Evolutionary conservation across 2,797 vertebrate genomes (phyloP), one percentile per base, ranked within the genome.

Genomic region (Urophycis tenuis): DNA sequence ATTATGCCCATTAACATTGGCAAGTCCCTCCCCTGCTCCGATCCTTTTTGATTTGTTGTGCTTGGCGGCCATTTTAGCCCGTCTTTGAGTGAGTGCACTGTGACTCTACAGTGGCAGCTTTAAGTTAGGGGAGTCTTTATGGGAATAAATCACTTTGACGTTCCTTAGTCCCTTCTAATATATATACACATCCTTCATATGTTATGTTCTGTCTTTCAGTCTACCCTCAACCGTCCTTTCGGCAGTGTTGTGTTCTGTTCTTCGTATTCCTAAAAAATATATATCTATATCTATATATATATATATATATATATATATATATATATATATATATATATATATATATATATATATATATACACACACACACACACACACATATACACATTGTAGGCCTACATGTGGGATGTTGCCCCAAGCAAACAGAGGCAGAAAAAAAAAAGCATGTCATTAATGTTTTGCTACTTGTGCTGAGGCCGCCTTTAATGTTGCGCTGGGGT

Each of bases 111-210:
- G 64, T 69, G 71, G 73, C 73, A 29, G 10, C 64, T 71, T 73
- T 73, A 76, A 82, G 72, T 78, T 60, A 32, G 70, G 36, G 73
- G 77, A 80, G 34, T 81, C 70, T 53, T 67, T 72, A 74, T 79
- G 25, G 29, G 71, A 79, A 53, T 41, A 76, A 79, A 80, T 74
- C 29, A 30, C 30, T 30, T 70, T 70, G 67, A 70, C 73, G 71
- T 77, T 33, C 60, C 5, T 72, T 5, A 39, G 19, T 69, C 19
- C 64, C 17, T 31, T 36, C 34, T 34, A 75, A 36, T 69, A 67
- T 33, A 64, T 25, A 35, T 67, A 33, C n/a, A 8, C 41, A 31
- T 17, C 76, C 34, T 29, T 34, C 8, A 49, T 32, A 79, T 73
- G 77, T 73, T 45, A 34, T 74, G 29, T 36, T 39, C 74, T 75